A percentile compares a stretch with the other conserved stretches of the same genome.
Conservation (phyloP, 2,797 vertebrate genomes). For the Dendrocincla tyrannina region DNA sequence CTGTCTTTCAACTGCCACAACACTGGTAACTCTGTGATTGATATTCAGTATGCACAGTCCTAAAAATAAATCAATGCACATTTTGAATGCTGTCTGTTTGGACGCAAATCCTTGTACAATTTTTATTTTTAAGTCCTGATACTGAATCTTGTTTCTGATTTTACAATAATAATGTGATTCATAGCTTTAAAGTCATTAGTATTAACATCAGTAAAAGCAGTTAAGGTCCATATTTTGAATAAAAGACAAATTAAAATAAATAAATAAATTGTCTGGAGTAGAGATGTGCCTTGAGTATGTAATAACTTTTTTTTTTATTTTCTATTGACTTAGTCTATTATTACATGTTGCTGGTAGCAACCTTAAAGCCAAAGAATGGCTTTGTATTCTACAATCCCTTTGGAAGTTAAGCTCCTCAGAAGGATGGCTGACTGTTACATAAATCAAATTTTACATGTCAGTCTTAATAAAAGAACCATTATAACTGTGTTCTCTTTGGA, state of each 20-base stretch:
- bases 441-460: slow-evolving; percentile 47
- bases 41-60: neutral
- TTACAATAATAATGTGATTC: neutral
- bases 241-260: neutral
- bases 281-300: neutral
- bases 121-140: neutral
- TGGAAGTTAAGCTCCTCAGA: slow-evolving; percentile 25
- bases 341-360: slow-evolving; percentile 54
- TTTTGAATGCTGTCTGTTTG: slow-evolving; percentile 14
- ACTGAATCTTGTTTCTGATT: neutral
- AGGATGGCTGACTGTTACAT: neutral
- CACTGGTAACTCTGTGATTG: slow-evolving; percentile 1
- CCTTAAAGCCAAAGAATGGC: slow-evolving; percentile 41
- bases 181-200: neutral
- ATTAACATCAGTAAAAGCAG: neutral
- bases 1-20: neutral
- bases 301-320: neutral
- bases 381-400: slow-evolving; percentile 1
- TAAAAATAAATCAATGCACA: slow-evolving; percentile 30
- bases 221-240: neutral
- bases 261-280: neutral
- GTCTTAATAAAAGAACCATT: slow-evolving; percentile 2
- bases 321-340: slow-evolving; percentile 26
- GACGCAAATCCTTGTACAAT: neutral
- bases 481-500: neutral